Evolutionary conservation across 2,888 invertebrate genomes (phyloP), one percentile per base, ranked within the genome.

Genomic region (Caenorhabditis drosophilae): DNA sequence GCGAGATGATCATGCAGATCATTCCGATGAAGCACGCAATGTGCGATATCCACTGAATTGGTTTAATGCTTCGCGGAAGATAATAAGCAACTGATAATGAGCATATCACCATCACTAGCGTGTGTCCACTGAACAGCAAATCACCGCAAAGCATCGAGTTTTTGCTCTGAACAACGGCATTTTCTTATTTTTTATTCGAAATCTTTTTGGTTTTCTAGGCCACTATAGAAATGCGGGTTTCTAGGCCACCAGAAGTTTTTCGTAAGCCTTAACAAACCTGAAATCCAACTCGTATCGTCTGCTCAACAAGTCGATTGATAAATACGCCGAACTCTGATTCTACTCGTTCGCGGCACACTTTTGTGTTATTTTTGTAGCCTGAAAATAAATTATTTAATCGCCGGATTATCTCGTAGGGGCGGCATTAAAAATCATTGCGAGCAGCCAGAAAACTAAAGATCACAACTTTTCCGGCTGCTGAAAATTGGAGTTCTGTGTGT

Each of bases 231-330:
- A n/a, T n/a, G n/a, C n/a, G n/a, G n/a, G n/a, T n/a, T n/a, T n/a
- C n/a, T n/a, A n/a, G n/a, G n/a, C n/a, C n/a, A n/a, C n/a, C n/a
- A n/a, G n/a, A n/a, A n/a, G n/a, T n/a, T n/a, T n/a, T n/a, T n/a
- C n/a, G n/a, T n/a, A n/a, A n/a, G n/a, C n/a, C n/a, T n/a, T n/a
- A n/a, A n/a, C n/a, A n/a, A n/a, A 75, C 78, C 71, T 80, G 81
- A 45, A 83, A 76, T n/a, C 82, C 82, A 40, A 82, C 56, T 16
- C 75, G 70, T 22, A 79, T 62, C n/a, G 75, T 76, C 67, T 83
- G 83, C 48, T 77, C 78, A 18, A 77, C 49, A 1, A 78, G 50
- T 1, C 80, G 60, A 12, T 44, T 36, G 31, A 77, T 45, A 46
- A 82, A 77, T 3, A 73, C 56, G 15, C 47, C n/a, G 25, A 68